These are phyloP conservation scores for Heliconius ismenius DNA, from an alignment of 2,888 invertebrate genomes.

Conservation along the genomic window DNA sequence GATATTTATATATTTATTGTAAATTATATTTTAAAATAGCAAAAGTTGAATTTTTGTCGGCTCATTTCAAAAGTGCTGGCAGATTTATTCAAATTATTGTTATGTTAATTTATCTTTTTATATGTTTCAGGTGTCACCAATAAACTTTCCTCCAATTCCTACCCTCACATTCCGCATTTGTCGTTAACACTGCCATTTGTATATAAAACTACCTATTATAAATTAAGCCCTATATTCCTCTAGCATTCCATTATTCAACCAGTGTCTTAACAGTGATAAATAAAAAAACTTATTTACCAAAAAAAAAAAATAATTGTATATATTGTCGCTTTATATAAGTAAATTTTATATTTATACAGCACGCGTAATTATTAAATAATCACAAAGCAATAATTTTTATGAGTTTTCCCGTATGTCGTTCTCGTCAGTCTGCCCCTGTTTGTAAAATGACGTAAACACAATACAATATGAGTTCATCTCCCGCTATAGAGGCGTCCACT, in stretches of 20 bases:
- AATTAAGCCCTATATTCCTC: slow-evolving; percentile 23
- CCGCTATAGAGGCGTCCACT: slow-evolving; percentile 75
- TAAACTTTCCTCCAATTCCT: slow-evolving; percentile 34
- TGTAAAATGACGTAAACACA: slow-evolving; percentile 73
- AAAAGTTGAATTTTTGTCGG: no score
- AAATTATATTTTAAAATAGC: no score
- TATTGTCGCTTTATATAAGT: slow-evolving; percentile 19
- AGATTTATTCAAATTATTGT: neutral
- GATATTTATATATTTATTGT: no score
- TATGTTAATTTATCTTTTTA: slow-evolving; percentile 9
- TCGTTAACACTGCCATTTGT: slow-evolving; percentile 41
- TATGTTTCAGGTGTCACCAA: slow-evolving; percentile 40
- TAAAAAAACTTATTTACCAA: slow-evolving; percentile 25
- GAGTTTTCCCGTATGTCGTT: neutral
- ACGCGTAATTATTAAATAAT: neutral
- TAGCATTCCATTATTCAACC: slow-evolving; percentile 41
- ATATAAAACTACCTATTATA: slow-evolving; percentile 25
- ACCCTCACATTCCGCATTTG: slow-evolving; percentile 39
- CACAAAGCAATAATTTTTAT: slow-evolving; percentile 18
- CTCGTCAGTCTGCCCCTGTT: neutral
- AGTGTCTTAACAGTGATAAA: slow-evolving; percentile 48
- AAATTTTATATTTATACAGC: slow-evolving; percentile 24
- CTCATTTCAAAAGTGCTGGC: neutral
- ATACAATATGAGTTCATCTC: slow-evolving; percentile 75
- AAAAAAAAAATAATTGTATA: slow-evolving; percentile 17